Base-by-base conservation (phyloP, 1,140 invertebrate genomes). In the Pararge aegeria region DNA sequence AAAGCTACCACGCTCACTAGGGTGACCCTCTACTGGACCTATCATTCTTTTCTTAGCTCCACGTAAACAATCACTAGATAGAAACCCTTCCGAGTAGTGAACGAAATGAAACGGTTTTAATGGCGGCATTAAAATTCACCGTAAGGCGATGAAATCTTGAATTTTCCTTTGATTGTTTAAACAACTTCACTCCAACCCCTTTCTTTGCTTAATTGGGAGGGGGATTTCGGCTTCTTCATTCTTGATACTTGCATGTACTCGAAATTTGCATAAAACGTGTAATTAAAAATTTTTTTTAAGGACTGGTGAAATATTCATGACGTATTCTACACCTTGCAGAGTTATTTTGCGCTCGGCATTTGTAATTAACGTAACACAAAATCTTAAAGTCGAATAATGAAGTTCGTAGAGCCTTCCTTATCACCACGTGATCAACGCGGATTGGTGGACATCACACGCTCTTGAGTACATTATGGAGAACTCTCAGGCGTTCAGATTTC, bases 111-210 rank as follows among this genome's bases (percentile, higher is more conserved):
- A 63, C 54, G 48, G 20, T 60, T 67, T 73, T 70, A 70, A 65
- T 59, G 49, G 44, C 42, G 30, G 60, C 60, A 68, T 70, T 70
- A 70, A 73, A 67, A 73, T 70, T 73, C 70, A 69, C 53, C 48
- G 56, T 42, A 63, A 61, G 44, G 54, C 62, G 64, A 64, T 61
- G 61, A 70, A 68, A 62, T 70, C 71, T 66, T 40, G 51, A 66
- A 70, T 61, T 68, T 64, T 50, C 46, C 60, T 66, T 61, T 70
- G 62, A 70, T 66, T 66, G 62, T 40, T 66, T 68, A 51, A 68
- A 71, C 65, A 64, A 66, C 38, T 60, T 64, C 52, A 51, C 55
- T 60, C 10, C 27, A 46, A 59, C 30, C 58, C 61, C 27, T 59
- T 44, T 42, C 52, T 51, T 55, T 51, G 20, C 29, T 55, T 56